These are phyloP conservation scores for Drosophila hamatofila DNA, from an alignment of 2,888 invertebrate species.

Conservation along the genomic window DNA sequence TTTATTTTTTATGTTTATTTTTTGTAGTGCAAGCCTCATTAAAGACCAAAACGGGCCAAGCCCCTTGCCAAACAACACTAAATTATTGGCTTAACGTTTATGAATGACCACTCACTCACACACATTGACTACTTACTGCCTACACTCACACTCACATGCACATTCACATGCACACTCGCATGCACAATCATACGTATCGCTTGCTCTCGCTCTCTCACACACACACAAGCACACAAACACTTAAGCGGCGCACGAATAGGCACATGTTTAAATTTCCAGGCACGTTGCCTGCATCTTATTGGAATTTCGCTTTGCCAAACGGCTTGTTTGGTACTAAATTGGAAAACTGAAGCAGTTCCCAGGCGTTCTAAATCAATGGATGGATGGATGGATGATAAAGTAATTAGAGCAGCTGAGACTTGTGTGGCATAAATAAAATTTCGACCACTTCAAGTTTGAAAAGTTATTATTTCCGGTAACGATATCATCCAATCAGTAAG, in stretches of 20 bases:
- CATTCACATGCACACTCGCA: background rate
- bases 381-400: constrained; percentile 55
- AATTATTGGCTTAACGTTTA: constrained; percentile 68
- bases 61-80: constrained; percentile 47
- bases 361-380: constrained; percentile 39
- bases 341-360: constrained; percentile 70
- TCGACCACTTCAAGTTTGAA: constrained; percentile 11
- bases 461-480: constrained; percentile 31
- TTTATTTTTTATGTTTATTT: constrained; percentile 20
- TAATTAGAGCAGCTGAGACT: constrained; percentile 57
- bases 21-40: constrained; percentile 31
- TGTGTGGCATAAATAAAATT: constrained; percentile 41
- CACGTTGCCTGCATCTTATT: constrained; percentile 71
- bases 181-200: background rate
- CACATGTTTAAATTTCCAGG: constrained; percentile 65
- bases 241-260: constrained; percentile 26
- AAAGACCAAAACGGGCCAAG: constrained; percentile 33
- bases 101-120: constrained; percentile 60
- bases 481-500: constrained; percentile 49
- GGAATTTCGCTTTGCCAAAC: constrained; percentile 61
- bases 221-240: background rate
- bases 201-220: background rate
- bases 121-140: constrained; percentile 7
- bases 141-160: constrained; percentile 3
- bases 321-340: constrained; percentile 62